phyloP scores from a whole-genome alignment of 2,113 vertebrate species.

The Oryctolagus cuniculus region mOryCun1.1 NC_091440.1:62172001-62172500 shows the following conservation, averaged over 20 bases:
- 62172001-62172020: neutral
- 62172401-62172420: neutral
- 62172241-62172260: neutral
- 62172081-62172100: neutral
- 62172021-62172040: neutral
- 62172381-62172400: neutral
- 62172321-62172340: neutral
- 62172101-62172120: conserved; percentile 19
- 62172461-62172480: neutral
- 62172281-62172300: neutral
- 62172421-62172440: neutral
- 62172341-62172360: neutral
- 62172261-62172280: neutral
- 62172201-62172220: neutral
- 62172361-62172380: neutral
- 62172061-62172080: neutral
- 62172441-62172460: neutral
- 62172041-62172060: neutral
- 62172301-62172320: neutral
- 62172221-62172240: neutral
- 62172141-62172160: neutral
- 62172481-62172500: neutral
- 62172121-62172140: neutral
- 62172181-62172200: neutral
- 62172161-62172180: neutral